Percentiles rank a stretch among this genome's conserved stretches.
These are phyloP conservation scores for Ailuropoda melanoleuca DNA, from an alignment of 2,113 vertebrate genomes.

Conservation along the genomic window DNA sequence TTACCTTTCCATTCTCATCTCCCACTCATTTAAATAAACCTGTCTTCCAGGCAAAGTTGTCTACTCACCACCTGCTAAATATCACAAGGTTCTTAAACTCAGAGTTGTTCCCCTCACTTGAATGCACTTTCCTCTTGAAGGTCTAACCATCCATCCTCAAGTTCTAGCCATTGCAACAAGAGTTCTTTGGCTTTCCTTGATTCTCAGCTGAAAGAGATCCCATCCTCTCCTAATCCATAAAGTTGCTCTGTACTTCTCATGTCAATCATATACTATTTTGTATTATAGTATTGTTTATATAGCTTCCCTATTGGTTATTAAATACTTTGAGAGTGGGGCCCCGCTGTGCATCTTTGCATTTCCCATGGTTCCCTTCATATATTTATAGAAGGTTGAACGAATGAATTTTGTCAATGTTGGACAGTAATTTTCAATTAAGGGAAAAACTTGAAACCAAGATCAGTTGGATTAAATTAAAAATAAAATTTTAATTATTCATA, in stretches of 20 bases:
- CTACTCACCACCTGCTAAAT: not conserved
- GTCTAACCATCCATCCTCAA: not conserved
- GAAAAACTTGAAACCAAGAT: conserved; percentile 18
- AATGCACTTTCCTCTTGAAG: not conserved
- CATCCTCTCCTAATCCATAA: not conserved
- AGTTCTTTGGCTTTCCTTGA: not conserved
- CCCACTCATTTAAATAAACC: not conserved
- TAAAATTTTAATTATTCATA: conserved; percentile 45
- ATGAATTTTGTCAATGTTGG: conserved; percentile 29
- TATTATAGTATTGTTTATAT: not conserved
- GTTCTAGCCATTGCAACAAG: not conserved
- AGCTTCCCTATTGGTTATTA: not conserved
- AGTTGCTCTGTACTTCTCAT: not conserved
- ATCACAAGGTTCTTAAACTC: not conserved
- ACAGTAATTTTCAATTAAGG: conserved; percentile 39
- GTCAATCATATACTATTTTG: not conserved
- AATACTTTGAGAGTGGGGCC: not conserved
- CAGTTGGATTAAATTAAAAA: conserved; percentile 49
- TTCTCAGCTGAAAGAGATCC: not conserved
- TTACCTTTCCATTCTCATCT: conserved; percentile 33
- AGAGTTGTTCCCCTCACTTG: not conserved
- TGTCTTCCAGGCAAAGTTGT: not conserved
- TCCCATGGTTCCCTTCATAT: not conserved
- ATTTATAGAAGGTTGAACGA: conserved; percentile 13
- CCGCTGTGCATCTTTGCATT: not conserved